phyloP scores from a whole-genome alignment of 2,888 invertebrate species.

The Alloscopus bannaensis region DNA sequence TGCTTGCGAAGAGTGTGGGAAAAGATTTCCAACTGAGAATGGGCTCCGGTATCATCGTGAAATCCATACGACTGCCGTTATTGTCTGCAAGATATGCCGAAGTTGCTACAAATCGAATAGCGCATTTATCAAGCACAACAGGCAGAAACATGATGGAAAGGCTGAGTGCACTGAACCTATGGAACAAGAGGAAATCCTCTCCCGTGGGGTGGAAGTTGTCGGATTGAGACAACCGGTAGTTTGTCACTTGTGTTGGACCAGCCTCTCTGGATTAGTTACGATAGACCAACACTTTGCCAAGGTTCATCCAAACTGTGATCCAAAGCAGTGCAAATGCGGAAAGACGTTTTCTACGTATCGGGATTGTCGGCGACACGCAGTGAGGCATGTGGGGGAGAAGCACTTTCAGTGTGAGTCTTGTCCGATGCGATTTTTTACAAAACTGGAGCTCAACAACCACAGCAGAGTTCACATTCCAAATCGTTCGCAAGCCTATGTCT shows the following conservation, averaged over 20 bases:
- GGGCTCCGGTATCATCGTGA: conserved; percentile 1
- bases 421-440: conserved; percentile 1
- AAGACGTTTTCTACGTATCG: conserved; percentile 15
- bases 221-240: not conserved
- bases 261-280: not conserved
- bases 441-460: conserved; percentile 13
- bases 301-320: conserved; percentile 10
- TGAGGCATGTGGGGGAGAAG: conserved; percentile 15
- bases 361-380: conserved; percentile 28
- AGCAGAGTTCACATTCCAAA: conserved; percentile 9
- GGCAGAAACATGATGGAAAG: conserved; percentile 7
- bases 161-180: conserved; percentile 36
- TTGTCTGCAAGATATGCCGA: conserved; percentile 33
- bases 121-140: conserved; percentile 33
- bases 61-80: conserved; percentile 19
- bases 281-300: conserved; percentile 27
- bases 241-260: conserved; percentile 45
- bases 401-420: conserved; percentile 35
- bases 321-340: conserved; percentile 25
- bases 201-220: not conserved
- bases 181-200: conserved; percentile 1
- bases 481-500: not conserved
- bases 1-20: conserved; percentile 16
- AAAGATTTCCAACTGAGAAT: not conserved
- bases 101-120: not conserved